Conservation (phyloP, 92 coral and sea anemone genomes). For the Virgularia gustaviana region DNA sequence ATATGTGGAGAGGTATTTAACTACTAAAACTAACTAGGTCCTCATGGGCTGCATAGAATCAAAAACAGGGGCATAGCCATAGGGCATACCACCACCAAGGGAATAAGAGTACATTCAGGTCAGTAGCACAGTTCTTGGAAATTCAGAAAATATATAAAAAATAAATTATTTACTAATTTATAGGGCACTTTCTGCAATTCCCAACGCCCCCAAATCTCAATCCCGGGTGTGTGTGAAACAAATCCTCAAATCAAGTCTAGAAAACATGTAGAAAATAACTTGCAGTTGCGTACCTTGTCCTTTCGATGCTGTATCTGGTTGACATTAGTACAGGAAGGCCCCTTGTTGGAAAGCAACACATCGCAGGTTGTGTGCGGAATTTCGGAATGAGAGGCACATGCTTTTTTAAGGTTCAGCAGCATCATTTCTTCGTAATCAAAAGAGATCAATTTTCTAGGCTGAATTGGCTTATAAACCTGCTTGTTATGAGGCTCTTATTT, state of each 20-base stretch:
- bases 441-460: conserved; percentile 54
- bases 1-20: too few relatives aligned
- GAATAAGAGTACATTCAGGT: too few relatives aligned
- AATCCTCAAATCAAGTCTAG: background rate
- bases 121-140: too few relatives aligned
- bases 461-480: conserved; percentile 58
- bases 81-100: too few relatives aligned
- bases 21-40: too few relatives aligned
- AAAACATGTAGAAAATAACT: background rate
- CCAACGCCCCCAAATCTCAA: too few relatives aligned
- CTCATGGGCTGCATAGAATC: too few relatives aligned
- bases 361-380: conserved; percentile 56
- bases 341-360: conserved; percentile 54
- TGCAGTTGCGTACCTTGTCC: conserved; percentile 44
- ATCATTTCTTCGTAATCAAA: conserved; percentile 49
- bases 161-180: too few relatives aligned
- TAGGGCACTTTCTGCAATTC: too few relatives aligned
- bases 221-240: too few relatives aligned
- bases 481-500: conserved; percentile 56
- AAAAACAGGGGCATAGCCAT: too few relatives aligned
- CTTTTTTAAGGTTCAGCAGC: conserved; percentile 51
- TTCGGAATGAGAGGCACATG: conserved; percentile 61
- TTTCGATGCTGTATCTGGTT: conserved; percentile 53
- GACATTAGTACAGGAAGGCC: conserved; percentile 59
- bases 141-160: too few relatives aligned